Base-by-base conservation (phyloP, 2,888 invertebrate species). In the Ferdinandea cuprea region DNA sequence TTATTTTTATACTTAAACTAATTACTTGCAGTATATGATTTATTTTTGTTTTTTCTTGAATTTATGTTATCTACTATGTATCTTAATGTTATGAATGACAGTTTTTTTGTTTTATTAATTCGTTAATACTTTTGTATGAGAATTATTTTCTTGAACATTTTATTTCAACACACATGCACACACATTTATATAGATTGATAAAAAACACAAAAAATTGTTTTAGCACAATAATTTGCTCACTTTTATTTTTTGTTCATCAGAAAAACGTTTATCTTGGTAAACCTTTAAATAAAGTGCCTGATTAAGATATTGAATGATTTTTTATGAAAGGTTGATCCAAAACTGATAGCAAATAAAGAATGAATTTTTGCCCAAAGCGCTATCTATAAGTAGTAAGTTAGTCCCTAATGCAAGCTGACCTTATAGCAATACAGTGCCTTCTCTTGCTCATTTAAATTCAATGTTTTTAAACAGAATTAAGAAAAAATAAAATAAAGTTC, bases 91-190 rank as follows among this genome's bases (percentile, higher is more conserved):
- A 72, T 65, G 65, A 61, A 71, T 73, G 79, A 80, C 73, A 69
- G 37, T 48, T 42, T 74, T 65, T 32, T 30, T 32, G n/a, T n/a
- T 58, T 56, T 42, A 42, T 74, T 65, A 71, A 71, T 71, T 72
- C 71, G 65, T 71, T 77, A 77, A 81, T 77, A 81, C 81, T 77
- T 76, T 77, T 81, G 59, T 32, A 66, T 58, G 71, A 71, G 81
- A 81, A 66, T 76, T 77, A 65, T 66, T 81, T 76, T 48, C 9
- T 48, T 63, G 58, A 58, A 80, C 71, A 81, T 77, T n/a, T 52
- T 59, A 48, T 61, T 40, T 77, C 58, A 48, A 77, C 74, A 80
- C 81, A 81, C 79, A 59, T 66, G n/a, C n/a, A 68, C 76, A 81
- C 71, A 81, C 81, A 81, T 81, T 54, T 66, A 71, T 63, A 58